Conservation (phyloP, 2,113 vertebrate genomes). For the Cervus canadensis region DNA sequence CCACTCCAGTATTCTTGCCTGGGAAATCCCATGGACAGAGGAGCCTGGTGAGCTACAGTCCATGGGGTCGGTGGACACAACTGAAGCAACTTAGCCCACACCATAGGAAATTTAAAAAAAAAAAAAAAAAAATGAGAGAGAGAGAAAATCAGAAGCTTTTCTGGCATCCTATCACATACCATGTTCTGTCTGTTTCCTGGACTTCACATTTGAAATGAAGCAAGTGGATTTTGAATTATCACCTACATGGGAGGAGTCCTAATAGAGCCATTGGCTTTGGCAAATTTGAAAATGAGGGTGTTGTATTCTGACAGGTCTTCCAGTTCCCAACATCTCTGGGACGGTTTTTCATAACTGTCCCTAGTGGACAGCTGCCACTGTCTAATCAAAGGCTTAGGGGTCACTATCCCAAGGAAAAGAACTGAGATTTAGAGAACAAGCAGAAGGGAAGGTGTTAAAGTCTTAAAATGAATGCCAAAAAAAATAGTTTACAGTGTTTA, state of each 20-base stretch:
- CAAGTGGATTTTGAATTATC: not conserved
- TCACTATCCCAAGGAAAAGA: not conserved
- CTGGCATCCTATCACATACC: not conserved
- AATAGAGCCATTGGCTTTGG: not conserved
- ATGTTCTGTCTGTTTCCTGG: not conserved
- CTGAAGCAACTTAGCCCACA: not conserved
- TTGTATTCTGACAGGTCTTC: not conserved
- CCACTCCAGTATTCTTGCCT: not conserved
- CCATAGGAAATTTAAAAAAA: not conserved
- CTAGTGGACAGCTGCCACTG: not conserved
- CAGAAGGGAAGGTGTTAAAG: not conserved
- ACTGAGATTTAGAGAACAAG: not conserved
- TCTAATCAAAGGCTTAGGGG: not conserved
- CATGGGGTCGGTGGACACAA: not conserved
- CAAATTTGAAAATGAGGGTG: not conserved
- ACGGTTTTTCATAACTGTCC: not conserved
- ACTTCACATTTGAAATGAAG: not conserved
- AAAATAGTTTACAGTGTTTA: not conserved
- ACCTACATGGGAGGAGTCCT: not conserved
- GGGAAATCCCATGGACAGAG: not conserved
- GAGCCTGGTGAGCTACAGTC: not conserved
- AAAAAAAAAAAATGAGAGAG: not conserved
- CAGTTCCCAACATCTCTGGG: not conserved
- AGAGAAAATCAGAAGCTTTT: not conserved
- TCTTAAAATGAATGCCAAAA: not conserved